These are phyloP conservation scores for Tachycineta bicolor DNA, from an alignment of 2,113 vertebrate species.

Conservation along the genomic window DNA sequence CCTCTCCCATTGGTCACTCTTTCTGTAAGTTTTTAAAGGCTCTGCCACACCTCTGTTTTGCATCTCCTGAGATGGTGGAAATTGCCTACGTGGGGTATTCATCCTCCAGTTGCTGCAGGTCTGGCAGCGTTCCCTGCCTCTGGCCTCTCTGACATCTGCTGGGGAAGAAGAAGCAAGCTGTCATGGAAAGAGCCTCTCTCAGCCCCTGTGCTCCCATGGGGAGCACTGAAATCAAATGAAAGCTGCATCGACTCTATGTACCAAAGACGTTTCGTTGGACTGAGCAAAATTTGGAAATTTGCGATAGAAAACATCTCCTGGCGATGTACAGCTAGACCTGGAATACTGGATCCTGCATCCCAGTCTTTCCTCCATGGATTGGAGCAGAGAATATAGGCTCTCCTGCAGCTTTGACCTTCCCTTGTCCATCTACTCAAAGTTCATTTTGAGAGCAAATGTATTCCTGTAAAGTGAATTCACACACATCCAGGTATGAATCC, in stretches of 20 bases:
- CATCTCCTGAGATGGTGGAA: rapidly evolving
- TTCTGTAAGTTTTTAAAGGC: not conserved
- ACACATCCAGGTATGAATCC: not conserved
- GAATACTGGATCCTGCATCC: not conserved
- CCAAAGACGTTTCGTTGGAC: not conserved
- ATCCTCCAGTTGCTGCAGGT: not conserved
- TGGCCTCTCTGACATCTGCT: not conserved
- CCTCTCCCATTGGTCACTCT: rapidly evolving
- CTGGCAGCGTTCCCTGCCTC: not conserved
- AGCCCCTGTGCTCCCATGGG: rapidly evolving
- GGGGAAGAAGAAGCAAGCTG: not conserved
- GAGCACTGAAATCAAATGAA: not conserved
- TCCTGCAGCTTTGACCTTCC: not conserved
- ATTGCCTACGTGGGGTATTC: rapidly evolving
- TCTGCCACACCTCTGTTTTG: rapidly evolving
- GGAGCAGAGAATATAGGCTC: not conserved
- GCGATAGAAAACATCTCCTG: not conserved
- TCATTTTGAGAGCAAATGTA: not conserved
- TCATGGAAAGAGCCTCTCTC: not conserved
- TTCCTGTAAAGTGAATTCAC: not conserved
- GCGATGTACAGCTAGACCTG: not conserved
- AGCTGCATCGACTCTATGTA: not conserved
- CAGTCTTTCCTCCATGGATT: not conserved
- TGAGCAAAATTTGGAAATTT: not conserved
- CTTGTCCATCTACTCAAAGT: not conserved